Evolutionary conservation across 2,888 invertebrate genomes (phyloP).

Genomic region (Falcaria lacertinaria): DNA sequence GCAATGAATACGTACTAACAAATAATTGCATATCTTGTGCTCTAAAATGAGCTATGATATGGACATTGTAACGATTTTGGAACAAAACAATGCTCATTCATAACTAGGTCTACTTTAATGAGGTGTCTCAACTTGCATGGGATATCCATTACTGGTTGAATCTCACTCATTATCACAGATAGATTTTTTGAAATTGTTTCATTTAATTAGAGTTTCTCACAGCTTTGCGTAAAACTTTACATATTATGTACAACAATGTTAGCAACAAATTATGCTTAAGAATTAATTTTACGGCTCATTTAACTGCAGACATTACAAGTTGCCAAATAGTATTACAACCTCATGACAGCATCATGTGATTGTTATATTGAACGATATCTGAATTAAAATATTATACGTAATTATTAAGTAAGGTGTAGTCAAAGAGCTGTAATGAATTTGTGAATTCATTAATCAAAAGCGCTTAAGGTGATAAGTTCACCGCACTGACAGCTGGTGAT

Average conservation of each 20-base stretch:
- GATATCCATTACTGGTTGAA: constrained; percentile 8
- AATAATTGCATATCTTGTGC: constrained; percentile 26
- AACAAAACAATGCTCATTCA: constrained; percentile 33
- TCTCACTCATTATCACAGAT: constrained; percentile 8
- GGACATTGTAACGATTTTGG: constrained; percentile 25
- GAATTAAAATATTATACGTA: background rate
- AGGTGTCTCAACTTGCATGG: constrained; percentile 23
- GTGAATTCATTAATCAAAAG: background rate
- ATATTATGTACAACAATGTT: constrained; percentile 2
- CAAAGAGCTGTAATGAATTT: background rate
- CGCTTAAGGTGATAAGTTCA: background rate
- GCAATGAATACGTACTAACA: constrained; percentile 33
- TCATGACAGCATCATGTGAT: too few species aligned
- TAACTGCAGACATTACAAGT: too few species aligned
- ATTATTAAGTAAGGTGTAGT: background rate
- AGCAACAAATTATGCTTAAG: background rate
- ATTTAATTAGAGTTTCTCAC: constrained; percentile 23
- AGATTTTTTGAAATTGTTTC: constrained; percentile 13
- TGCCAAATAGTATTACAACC: too few species aligned
- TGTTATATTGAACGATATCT: too few species aligned
- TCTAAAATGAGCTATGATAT: constrained; percentile 12
- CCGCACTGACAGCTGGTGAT: background rate
- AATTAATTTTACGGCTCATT: background rate
- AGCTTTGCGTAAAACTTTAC: constrained; percentile 11
- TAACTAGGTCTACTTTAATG: constrained; percentile 25